Percentiles rank a stretch among this genome's conserved stretches.
phyloP scores from a whole-genome alignment of 2,888 invertebrate species.

The Bellardia pandia region DNA sequence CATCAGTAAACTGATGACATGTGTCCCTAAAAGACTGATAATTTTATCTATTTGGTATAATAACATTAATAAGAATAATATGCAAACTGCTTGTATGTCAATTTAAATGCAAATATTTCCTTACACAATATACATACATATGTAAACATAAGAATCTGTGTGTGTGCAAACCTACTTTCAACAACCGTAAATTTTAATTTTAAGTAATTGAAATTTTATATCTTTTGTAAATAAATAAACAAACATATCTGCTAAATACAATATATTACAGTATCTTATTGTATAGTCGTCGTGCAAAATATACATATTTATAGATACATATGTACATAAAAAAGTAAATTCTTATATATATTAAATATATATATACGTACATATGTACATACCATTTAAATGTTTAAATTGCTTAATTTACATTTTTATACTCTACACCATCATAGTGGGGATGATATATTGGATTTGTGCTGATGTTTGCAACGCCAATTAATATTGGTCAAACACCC shows the following conservation, averaged over 20 bases:
- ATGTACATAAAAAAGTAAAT: background rate
- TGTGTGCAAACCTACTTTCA: too few species aligned
- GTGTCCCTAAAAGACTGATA: conserved; percentile 7
- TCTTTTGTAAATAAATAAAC: background rate
- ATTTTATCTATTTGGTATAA: background rate
- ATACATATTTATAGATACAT: background rate
- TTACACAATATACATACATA: too few species aligned
- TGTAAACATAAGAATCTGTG: too few species aligned
- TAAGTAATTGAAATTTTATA: background rate
- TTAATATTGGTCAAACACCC: too few species aligned
- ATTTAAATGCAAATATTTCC: conserved; percentile 1
- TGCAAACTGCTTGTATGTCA: background rate
- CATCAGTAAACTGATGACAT: conserved; percentile 51
- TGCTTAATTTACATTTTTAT: background rate
- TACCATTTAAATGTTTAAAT: background rate
- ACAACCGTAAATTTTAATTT: background rate
- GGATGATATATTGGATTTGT: too few species aligned
- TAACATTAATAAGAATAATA: background rate
- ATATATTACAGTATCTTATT: too few species aligned
- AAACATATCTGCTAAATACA: too few species aligned
- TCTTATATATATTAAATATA: background rate
- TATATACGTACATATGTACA: too few species aligned
- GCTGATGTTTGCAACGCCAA: too few species aligned
- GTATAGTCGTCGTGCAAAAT: too few species aligned
- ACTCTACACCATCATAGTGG: too few species aligned